phyloP scores from a whole-genome alignment of 2,888 invertebrate genomes.

The Antheraea assamensis region DNA sequence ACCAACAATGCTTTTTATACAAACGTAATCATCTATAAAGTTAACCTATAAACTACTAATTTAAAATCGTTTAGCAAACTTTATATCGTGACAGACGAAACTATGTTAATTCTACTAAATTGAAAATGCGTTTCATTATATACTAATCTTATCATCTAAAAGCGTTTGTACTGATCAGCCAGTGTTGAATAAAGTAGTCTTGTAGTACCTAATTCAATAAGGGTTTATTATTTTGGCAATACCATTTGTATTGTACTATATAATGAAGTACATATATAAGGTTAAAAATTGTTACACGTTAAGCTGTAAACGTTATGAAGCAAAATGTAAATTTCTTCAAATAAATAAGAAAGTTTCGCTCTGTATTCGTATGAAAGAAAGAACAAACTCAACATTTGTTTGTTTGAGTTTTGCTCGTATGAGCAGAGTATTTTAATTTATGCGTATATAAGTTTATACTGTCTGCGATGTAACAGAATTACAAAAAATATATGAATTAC shows the following conservation, averaged over 20 bases:
- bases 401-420: slow-evolving; percentile 20
- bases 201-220: neutral
- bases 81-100: slow-evolving; percentile 22
- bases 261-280: no score
- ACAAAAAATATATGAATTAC: neutral
- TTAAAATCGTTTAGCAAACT: slow-evolving; percentile 53
- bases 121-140: slow-evolving; percentile 11
- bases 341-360: slow-evolving; percentile 11
- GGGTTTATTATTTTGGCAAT: neutral
- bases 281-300: neutral
- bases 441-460: neutral
- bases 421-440: slow-evolving; percentile 13
- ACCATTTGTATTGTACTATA: neutral
- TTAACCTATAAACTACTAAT: slow-evolving; percentile 31
- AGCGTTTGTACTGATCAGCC: neutral
- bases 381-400: slow-evolving; percentile 22
- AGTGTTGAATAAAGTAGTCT: neutral
- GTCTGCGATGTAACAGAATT: neutral
- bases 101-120: slow-evolving; percentile 19
- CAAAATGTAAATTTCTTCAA: slow-evolving; percentile 14
- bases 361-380: slow-evolving; percentile 5
- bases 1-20: slow-evolving; percentile 39
- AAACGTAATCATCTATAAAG: slow-evolving; percentile 35
- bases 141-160: neutral
- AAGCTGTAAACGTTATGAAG: neutral